These are phyloP conservation scores for Oenanthe melanoleuca DNA, from an alignment of 2,113 vertebrate species.

Conservation along the genomic window DNA sequence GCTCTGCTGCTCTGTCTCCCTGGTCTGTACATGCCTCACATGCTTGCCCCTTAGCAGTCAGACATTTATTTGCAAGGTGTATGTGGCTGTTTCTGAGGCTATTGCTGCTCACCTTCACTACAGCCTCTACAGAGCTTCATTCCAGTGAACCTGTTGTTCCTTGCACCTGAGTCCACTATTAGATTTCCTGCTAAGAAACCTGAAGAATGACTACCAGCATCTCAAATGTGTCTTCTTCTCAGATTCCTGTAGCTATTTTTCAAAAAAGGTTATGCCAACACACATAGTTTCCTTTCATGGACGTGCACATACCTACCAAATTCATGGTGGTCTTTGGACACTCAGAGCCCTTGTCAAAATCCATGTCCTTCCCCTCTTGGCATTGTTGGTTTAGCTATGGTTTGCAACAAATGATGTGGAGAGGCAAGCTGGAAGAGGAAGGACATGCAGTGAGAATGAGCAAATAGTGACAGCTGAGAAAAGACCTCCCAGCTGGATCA, in stretches of 20 bases:
- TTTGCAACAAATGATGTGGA: neutral
- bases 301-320: neutral
- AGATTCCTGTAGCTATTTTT: neutral
- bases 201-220: accelerated
- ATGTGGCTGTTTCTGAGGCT: neutral
- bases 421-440: neutral
- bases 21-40: accelerated
- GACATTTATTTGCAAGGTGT: neutral
- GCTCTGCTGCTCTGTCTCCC: neutral
- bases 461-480: neutral
- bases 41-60: neutral
- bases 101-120: neutral
- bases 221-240: neutral
- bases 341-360: neutral
- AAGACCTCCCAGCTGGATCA: neutral
- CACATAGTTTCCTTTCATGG: neutral
- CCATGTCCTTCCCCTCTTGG: neutral
- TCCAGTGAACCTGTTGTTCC: neutral
- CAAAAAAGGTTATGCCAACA: neutral
- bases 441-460: neutral
- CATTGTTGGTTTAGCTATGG: neutral
- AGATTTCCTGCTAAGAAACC: neutral
- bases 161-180: neutral
- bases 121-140: neutral
- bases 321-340: neutral